Percentiles rank a stretch among this genome's conserved stretches.
phyloP scores from a whole-genome alignment of 2,797 vertebrate species.

The Betta splendens region DNA sequence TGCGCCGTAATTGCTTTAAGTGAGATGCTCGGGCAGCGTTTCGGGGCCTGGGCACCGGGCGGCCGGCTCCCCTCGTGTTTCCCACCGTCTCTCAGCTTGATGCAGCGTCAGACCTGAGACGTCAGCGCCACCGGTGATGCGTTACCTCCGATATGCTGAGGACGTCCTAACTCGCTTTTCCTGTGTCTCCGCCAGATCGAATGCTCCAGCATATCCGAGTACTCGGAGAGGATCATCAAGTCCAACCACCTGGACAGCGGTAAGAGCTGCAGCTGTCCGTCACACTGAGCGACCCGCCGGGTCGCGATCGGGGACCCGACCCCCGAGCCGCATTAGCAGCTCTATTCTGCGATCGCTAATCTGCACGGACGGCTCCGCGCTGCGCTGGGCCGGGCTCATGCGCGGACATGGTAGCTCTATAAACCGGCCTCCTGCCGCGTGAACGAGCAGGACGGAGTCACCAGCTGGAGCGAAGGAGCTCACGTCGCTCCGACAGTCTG shows the following conservation, averaged over 20 bases:
- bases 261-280: slow-evolving; percentile 77
- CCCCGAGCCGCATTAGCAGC: not conserved
- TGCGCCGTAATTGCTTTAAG: slow-evolving; percentile 33
- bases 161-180: not conserved
- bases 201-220: slow-evolving; percentile 99
- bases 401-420: slow-evolving; percentile 23
- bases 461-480: slow-evolving; percentile 5
- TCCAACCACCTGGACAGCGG: slow-evolving; percentile 96
- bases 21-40: slow-evolving; percentile 23
- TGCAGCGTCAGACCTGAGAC: slow-evolving; percentile 7
- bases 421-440: slow-evolving; percentile 25
- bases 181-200: slow-evolving; percentile 86
- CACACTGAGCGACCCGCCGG: slow-evolving; percentile 5
- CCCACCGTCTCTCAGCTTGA: slow-evolving; percentile 10
- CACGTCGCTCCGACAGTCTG: slow-evolving; percentile 42
- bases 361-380: not conserved
- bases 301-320: slow-evolving; percentile 2
- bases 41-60: slow-evolving; percentile 11
- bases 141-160: slow-evolving; percentile 5
- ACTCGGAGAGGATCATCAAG: slow-evolving; percentile 99
- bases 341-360: not conserved
- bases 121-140: slow-evolving; percentile 2
- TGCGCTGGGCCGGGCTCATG: slow-evolving; percentile 8
- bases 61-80: slow-evolving; percentile 7
- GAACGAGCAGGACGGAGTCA: slow-evolving; percentile 33